Evolutionary conservation across 2,797 vertebrate genomes (phyloP), one percentile per base, ranked within the genome.

Genomic region (Leucoraja ocellata): DNA sequence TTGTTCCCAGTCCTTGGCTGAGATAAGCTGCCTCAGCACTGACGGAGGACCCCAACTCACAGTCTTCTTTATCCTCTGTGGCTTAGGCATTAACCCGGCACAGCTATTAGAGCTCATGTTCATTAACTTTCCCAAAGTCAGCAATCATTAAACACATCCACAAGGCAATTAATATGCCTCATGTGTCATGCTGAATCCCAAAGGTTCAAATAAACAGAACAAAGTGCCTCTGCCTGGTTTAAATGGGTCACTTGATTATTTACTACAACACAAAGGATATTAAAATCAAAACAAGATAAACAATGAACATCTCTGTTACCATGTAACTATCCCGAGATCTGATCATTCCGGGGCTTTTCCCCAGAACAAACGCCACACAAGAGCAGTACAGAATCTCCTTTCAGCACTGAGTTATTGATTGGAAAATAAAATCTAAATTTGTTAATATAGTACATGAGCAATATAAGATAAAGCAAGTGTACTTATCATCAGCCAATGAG

Each of bases 191-290:
- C 39, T n/a, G 71, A 73, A 54, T 25, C 46, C 39, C 73, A 39
- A 92, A 76, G 76, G 90, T 92, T 92, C 23, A 92, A 92, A 58
- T 58, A 73, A 73, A n/a, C 71, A n/a, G 68, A 92, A n/a, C 73
- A n/a, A 39, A 92, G 76, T 73, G 71, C 25, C 46, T 92, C 11
- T 46, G 36, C 46, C 90, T 92, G 25, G 4, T 92, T 46, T 74
- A 92, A 92, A 54, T 92, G 71, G 36, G 90, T 92, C 90, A 92
- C 71, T 92, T 92, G 90, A 92, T 92, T 92, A 92, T 92, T 92
- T 74, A 92, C 90, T 58, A 74, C 23, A 76, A 73, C 14, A 76
- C 68, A 76, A 76, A 92, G 84, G 90, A 92, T 92, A 76, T 92
- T 92, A 76, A 76, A 92, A 58, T 25, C 46, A 74, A 74, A 76